Percentiles rank a stretch among this genome's conserved stretches.
Evolutionary conservation across 2,113 vertebrate species (phyloP).

Genomic region (Oreamnos americanus): DNA sequence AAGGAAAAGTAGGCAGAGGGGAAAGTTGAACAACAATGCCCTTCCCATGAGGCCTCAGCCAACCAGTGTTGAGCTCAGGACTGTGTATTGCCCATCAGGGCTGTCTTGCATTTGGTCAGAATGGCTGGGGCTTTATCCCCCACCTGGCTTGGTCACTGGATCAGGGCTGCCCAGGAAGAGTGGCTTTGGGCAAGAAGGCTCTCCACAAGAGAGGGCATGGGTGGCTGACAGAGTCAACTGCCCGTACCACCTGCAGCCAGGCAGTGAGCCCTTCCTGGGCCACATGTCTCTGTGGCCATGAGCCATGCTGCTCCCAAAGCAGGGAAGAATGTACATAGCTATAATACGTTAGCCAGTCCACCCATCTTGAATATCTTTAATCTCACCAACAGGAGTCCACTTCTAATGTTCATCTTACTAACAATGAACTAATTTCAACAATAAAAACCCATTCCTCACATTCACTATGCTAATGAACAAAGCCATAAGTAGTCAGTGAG

Average conservation of each 20-base stretch:
- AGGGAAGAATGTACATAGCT: background rate
- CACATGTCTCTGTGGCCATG: background rate
- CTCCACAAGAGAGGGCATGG: background rate
- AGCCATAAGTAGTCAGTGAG: background rate
- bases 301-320: background rate
- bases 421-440: conserved; percentile 5
- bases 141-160: background rate
- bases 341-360: background rate
- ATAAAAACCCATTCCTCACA: conserved; percentile 40
- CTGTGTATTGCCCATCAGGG: background rate
- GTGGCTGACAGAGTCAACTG: background rate
- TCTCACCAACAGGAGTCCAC: background rate
- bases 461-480: background rate
- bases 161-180: background rate
- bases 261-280: background rate
- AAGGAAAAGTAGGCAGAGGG: background rate
- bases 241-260: rapidly evolving
- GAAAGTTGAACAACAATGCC: background rate
- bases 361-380: background rate
- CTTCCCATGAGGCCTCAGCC: background rate
- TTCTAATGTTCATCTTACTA: background rate
- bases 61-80: background rate
- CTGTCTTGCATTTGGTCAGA: background rate
- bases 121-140: background rate
- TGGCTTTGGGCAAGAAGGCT: background rate